phyloP scores from a whole-genome alignment of 2,113 vertebrate genomes.

The Microtus oregoni region DNA sequence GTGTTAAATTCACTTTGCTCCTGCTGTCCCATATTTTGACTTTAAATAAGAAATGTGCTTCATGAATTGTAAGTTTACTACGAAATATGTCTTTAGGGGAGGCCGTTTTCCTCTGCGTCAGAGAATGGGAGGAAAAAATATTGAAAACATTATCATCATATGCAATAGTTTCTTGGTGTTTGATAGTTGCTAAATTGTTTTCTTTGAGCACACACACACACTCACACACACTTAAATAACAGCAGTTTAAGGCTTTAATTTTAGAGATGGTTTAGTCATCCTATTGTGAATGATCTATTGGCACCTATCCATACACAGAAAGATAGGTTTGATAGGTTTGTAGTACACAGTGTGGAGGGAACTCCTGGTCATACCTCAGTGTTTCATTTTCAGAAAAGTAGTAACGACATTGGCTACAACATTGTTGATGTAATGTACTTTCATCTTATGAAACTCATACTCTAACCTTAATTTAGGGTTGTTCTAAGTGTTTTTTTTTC shows the following conservation, averaged over 20 bases:
- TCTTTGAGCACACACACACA: background rate
- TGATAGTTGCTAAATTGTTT: background rate
- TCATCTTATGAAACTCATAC: constrained; percentile 16
- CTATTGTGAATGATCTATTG: constrained; percentile 4
- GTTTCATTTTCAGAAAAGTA: background rate
- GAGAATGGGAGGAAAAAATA: constrained; percentile 35
- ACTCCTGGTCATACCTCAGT: background rate
- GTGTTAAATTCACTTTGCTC: constrained; percentile 26
- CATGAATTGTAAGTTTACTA: constrained; percentile 1
- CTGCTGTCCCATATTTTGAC: background rate
- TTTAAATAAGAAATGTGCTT: background rate
- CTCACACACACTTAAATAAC: background rate
- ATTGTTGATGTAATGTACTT: background rate
- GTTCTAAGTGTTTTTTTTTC: background rate
- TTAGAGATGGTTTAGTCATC: background rate
- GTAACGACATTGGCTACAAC: background rate
- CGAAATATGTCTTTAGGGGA: background rate
- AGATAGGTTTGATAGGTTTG: background rate
- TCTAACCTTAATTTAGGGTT: background rate
- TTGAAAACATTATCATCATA: background rate
- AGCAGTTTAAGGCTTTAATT: background rate
- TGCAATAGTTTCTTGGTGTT: background rate
- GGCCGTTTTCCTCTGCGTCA: background rate
- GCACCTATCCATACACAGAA: background rate
- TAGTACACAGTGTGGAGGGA: background rate